Percentiles rank a stretch among this genome's conserved stretches.
Evolutionary conservation across 2,113 vertebrate genomes (phyloP).

Genomic region (Cyphomyrus discorhynchus): DNA sequence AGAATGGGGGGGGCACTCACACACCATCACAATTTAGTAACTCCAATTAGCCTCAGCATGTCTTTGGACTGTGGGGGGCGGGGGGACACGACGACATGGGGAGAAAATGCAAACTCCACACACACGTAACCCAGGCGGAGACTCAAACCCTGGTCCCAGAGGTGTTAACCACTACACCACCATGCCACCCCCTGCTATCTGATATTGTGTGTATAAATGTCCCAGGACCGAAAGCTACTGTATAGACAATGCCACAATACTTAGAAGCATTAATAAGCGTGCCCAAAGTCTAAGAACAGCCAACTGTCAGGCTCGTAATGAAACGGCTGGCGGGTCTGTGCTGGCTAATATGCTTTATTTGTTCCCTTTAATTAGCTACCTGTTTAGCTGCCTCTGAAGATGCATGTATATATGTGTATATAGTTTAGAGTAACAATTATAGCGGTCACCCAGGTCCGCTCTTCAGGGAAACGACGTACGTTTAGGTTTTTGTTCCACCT

Average conservation of each 20-base stretch:
- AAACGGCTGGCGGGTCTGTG: background rate
- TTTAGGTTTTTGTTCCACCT: slow-evolving; percentile 4
- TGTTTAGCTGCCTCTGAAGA: background rate
- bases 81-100: too few species aligned
- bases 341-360: background rate
- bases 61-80: too few species aligned
- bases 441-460: background rate
- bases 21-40: too few species aligned
- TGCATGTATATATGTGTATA: background rate
- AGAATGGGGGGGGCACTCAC: too few species aligned
- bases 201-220: background rate
- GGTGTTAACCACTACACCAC: too few species aligned
- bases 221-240: background rate
- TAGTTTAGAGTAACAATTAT: background rate
- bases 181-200: too few species aligned
- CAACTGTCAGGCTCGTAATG: background rate
- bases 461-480: background rate
- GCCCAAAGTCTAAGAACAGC: background rate
- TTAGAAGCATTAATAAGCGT: background rate
- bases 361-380: background rate
- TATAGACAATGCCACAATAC: background rate
- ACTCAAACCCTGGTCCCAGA: too few species aligned
- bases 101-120: too few species aligned
- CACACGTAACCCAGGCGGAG: too few species aligned
- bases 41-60: too few species aligned